phyloP scores from a whole-genome alignment of 1,140 invertebrate species.

The Hyles vespertilio region DNA sequence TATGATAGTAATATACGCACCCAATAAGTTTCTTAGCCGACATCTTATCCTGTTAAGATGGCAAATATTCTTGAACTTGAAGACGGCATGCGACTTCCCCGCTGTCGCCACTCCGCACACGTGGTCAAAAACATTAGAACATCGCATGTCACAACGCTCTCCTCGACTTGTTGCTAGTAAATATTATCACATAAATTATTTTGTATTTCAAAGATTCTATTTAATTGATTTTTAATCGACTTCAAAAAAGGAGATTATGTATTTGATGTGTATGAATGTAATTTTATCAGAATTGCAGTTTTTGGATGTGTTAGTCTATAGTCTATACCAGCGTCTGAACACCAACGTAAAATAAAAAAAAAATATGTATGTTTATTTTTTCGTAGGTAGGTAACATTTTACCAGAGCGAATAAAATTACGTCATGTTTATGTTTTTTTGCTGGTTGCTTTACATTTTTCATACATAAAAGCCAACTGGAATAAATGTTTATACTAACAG shows the following conservation, averaged over 20 bases:
- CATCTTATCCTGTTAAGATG: conserved; percentile 43
- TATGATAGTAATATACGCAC: conserved; percentile 18
- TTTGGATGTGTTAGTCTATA: too few relatives aligned
- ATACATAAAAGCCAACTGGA: not conserved
- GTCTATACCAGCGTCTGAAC: too few relatives aligned
- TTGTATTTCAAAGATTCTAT: not conserved
- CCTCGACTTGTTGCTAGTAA: conserved; percentile 17
- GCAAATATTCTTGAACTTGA: conserved; percentile 48
- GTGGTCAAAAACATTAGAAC: conserved; percentile 48
- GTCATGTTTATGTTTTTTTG: too few relatives aligned
- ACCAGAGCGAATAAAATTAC: too few relatives aligned
- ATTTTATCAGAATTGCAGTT: too few relatives aligned
- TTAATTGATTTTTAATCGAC: too few relatives aligned
- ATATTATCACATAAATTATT: not conserved
- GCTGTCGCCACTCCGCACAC: conserved; percentile 40
- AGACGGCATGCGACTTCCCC: conserved; percentile 21
- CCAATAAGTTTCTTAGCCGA: conserved; percentile 22
- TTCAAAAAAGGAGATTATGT: too few relatives aligned
- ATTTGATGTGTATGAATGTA: too few relatives aligned
- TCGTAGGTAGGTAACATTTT: too few relatives aligned
- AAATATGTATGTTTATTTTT: too few relatives aligned
- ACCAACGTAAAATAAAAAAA: too few relatives aligned
- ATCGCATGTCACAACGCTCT: conserved; percentile 26
- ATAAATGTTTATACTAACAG: not conserved
- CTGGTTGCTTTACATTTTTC: not conserved